Evolutionary conservation across 2,797 vertebrate genomes (phyloP).

Genomic region (Trichosurus vulpecula): DNA sequence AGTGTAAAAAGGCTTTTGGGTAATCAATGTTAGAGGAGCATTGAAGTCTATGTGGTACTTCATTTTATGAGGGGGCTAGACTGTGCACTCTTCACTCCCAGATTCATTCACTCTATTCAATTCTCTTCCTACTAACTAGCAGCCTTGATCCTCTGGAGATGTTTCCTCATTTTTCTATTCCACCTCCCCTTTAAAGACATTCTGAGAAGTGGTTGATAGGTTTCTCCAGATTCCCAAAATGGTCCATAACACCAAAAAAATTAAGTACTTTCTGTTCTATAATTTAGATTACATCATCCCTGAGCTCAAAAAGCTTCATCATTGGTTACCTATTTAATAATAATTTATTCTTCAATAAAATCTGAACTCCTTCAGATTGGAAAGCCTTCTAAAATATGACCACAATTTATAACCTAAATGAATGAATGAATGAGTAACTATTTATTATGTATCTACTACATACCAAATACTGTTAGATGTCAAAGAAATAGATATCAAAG

Average conservation of each 20-base stretch:
- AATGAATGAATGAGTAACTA: neutral
- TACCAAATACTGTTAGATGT: neutral
- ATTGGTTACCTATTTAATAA: neutral
- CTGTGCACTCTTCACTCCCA: neutral
- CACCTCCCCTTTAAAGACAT: neutral
- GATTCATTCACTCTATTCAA: neutral
- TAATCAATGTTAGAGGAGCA: neutral
- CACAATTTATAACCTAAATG: neutral
- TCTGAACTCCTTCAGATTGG: neutral
- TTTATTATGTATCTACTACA: neutral
- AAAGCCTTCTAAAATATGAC: neutral
- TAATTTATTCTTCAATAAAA: neutral
- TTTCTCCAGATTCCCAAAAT: neutral
- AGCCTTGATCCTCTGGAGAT: neutral
- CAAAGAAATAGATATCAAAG: neutral
- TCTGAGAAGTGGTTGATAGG: neutral
- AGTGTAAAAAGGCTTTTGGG: neutral
- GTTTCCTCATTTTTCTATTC: neutral
- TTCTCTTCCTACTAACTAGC: neutral
- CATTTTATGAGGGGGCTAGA: neutral
- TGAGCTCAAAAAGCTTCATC: neutral
- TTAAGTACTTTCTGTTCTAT: neutral
- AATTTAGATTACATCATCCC: neutral
- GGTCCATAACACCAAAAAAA: neutral
- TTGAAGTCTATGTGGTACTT: neutral